A percentile compares a stretch with the other conserved stretches of the same genome.
phyloP scores from a whole-genome alignment of 2,113 vertebrate genomes.

The Formicarius rufipectus region DNA sequence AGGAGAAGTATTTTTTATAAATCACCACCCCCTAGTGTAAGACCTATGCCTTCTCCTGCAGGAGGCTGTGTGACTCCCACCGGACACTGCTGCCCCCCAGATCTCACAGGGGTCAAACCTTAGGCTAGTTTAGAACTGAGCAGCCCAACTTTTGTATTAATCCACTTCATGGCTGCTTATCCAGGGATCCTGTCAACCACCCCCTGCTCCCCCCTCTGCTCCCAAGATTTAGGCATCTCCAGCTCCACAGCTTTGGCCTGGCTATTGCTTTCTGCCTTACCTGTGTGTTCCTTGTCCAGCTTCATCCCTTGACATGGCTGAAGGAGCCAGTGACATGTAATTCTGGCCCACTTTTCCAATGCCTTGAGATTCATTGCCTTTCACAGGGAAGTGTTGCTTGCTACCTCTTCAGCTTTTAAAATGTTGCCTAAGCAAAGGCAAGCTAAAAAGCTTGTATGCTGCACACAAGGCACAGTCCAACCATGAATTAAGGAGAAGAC shows the following conservation, averaged over 20 bases:
- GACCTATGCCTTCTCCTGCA: neutral
- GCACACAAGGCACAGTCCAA: neutral
- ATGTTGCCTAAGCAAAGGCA: neutral
- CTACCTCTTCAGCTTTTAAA: neutral
- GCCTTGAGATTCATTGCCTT: neutral
- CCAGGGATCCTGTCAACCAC: neutral
- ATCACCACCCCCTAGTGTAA: neutral
- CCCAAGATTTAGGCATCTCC: neutral
- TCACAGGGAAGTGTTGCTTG: neutral
- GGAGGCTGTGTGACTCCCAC: neutral
- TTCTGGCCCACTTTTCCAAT: neutral
- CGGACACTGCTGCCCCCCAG: neutral
- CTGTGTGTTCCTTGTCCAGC: neutral
- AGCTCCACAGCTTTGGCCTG: neutral
- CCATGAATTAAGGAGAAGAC: neutral
- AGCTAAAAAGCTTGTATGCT: neutral
- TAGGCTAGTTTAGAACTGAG: neutral
- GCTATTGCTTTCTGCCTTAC: neutral
- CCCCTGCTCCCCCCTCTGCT: neutral
- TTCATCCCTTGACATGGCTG: neutral
- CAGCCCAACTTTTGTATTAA: neutral
- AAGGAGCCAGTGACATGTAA: neutral
- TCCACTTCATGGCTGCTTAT: neutral
- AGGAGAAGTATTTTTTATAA: neutral
- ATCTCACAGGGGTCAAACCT: neutral